Conservation (phyloP, 2,797 vertebrate genomes). For the Phyllotis vaccarum region DNA sequence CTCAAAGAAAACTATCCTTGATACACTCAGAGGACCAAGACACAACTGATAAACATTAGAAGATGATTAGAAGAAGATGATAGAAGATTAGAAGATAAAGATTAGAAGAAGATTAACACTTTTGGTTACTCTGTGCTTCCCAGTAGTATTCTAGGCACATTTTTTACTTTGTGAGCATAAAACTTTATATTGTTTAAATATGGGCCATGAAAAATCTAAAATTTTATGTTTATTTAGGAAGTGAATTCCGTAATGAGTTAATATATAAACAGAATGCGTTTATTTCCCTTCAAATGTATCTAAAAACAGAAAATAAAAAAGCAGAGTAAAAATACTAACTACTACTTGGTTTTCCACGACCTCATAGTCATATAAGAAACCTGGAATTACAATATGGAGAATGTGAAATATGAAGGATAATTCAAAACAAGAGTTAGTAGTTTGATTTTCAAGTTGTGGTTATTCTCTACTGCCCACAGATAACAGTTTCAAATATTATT, state of each 20-base stretch:
- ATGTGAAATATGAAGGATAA: slow-evolving; percentile 13
- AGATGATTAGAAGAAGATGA: too few species aligned
- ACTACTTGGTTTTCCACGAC: background rate
- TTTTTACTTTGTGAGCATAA: slow-evolving; percentile 34
- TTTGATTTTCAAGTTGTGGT: slow-evolving; percentile 1
- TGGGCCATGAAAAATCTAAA: background rate
- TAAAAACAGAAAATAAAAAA: slow-evolving; percentile 51
- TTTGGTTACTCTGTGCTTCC: background rate
- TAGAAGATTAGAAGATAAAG: too few species aligned
- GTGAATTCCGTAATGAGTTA: background rate
- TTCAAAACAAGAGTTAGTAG: background rate
- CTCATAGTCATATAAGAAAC: slow-evolving; percentile 31
- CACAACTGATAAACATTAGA: too few species aligned
- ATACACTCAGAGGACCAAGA: background rate
- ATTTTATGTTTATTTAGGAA: background rate
- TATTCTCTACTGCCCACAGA: background rate
- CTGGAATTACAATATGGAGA: background rate
- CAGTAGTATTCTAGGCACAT: background rate
- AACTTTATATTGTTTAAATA: slow-evolving; percentile 16
- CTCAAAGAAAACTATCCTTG: background rate
- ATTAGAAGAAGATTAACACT: too few species aligned
- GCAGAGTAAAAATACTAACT: slow-evolving; percentile 41
- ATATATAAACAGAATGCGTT: background rate
- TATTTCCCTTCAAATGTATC: slow-evolving; percentile 16
- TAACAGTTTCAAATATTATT: slow-evolving; percentile 33